A percentile compares a stretch with the other conserved stretches of the same genome.
Conservation (phyloP, 1,140 invertebrate genomes). For the Rhagoletis pomonella region DNA sequence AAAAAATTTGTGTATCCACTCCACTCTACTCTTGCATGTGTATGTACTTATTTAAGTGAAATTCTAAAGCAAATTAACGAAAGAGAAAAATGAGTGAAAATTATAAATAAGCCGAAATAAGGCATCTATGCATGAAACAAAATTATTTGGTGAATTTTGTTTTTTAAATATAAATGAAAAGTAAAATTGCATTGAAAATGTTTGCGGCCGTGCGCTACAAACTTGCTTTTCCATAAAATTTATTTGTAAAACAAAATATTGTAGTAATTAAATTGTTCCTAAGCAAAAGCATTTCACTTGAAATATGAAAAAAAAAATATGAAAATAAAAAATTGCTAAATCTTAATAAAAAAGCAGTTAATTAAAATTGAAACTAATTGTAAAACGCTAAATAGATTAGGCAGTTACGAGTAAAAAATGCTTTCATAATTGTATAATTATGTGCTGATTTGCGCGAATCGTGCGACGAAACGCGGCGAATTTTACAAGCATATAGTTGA, state of each 20-base stretch:
- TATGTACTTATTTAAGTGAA: conserved; percentile 39
- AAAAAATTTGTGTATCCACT: conserved; percentile 8
- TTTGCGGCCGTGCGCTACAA: neutral
- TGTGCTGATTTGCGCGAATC: neutral
- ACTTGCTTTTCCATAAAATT: conserved; percentile 16
- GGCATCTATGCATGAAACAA: too few species aligned
- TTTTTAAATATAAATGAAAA: too few species aligned
- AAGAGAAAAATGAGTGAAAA: neutral
- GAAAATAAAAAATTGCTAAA: neutral
- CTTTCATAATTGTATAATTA: neutral
- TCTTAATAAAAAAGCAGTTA: neutral
- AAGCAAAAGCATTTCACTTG: conserved; percentile 38
- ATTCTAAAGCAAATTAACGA: neutral
- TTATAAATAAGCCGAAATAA: too few species aligned
- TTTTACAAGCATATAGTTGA: conserved; percentile 11
- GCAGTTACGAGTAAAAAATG: neutral
- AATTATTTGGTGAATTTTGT: too few species aligned
- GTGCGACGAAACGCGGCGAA: neutral
- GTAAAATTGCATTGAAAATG: neutral
- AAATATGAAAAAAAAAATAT: conserved; percentile 20
- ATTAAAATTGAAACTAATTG: neutral
- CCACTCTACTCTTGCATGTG: conserved; percentile 20
- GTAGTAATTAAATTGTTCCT: conserved; percentile 49
- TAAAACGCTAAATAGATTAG: neutral
- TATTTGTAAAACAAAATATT: neutral